Evolutionary conservation across 1,140 invertebrate species (phyloP).

Genomic region (Drosophila bipectinata): DNA sequence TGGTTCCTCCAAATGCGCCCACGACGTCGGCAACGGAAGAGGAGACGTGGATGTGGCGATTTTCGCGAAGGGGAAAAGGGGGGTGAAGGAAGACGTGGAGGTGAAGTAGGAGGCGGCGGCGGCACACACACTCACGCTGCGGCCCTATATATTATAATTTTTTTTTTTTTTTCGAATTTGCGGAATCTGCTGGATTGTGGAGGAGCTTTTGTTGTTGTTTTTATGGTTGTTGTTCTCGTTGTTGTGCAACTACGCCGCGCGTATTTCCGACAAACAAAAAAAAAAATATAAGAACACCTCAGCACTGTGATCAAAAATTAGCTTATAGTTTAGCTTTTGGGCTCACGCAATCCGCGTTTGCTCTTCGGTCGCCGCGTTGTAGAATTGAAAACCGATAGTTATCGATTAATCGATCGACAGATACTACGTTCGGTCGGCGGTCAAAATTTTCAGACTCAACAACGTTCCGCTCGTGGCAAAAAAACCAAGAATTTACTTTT

Average conservation of each 20-base stretch:
- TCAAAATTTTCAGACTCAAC: not conserved
- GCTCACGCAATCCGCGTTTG: slow-evolving; percentile 30
- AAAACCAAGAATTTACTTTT: not conserved
- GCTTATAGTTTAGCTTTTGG: slow-evolving; percentile 60
- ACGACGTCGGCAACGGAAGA: not conserved
- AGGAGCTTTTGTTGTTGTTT: slow-evolving; percentile 15
- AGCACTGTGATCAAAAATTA: not conserved
- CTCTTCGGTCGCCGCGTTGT: not conserved
- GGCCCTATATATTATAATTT: slow-evolving; percentile 57
- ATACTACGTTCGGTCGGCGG: not conserved
- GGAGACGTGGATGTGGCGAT: too few relatives aligned
- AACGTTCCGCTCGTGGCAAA: not conserved
- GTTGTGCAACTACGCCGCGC: slow-evolving; percentile 66
- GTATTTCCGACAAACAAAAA: slow-evolving; percentile 67
- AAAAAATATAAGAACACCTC: slow-evolving; percentile 14
- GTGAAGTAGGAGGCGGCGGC: slow-evolving; percentile 1
- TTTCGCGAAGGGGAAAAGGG: not conserved
- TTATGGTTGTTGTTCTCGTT: not conserved
- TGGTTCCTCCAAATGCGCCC: too few relatives aligned
- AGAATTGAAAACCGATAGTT: slow-evolving; percentile 1
- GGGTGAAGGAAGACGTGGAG: not conserved
- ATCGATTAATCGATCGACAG: not conserved
- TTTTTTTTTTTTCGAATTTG: slow-evolving; percentile 38
- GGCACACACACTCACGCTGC: slow-evolving; percentile 29
- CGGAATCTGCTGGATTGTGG: slow-evolving; percentile 13